phyloP scores from a whole-genome alignment of 1,140 invertebrate species.

The Halyomorpha halys region DNA sequence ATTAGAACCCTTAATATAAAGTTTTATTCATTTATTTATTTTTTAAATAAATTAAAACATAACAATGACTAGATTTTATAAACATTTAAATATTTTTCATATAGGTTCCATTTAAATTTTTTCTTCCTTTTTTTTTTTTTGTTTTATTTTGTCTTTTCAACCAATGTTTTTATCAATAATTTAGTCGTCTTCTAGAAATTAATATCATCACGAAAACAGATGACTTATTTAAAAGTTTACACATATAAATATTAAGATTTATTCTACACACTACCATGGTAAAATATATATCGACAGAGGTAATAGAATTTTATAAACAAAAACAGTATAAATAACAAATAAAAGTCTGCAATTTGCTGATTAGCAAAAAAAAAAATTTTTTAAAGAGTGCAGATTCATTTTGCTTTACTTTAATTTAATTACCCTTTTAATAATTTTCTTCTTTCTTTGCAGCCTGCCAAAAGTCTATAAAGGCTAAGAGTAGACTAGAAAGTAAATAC shows the following conservation, averaged over 20 bases:
- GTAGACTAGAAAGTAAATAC: slow-evolving; percentile 16
- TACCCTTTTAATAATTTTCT: neutral
- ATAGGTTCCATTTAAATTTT: neutral
- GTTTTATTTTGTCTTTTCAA: neutral
- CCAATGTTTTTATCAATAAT: neutral
- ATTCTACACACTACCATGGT: neutral
- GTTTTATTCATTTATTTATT: no score
- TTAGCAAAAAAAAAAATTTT: slow-evolving; percentile 8
- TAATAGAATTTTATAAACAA: slow-evolving; percentile 14
- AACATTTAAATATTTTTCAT: slow-evolving; percentile 5
- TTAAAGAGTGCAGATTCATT: slow-evolving; percentile 1
- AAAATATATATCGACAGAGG: slow-evolving; percentile 14
- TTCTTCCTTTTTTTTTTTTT: neutral
- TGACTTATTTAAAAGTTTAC: neutral
- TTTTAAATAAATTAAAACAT: slow-evolving; percentile 6
- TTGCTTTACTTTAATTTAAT: neutral
- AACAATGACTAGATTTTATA: slow-evolving; percentile 16
- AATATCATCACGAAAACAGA: slow-evolving; percentile 3
- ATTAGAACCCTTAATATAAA: no score
- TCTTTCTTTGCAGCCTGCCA: slow-evolving; percentile 2
- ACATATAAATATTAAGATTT: slow-evolving; percentile 8
- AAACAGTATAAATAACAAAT: slow-evolving; percentile 15
- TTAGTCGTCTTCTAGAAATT: neutral
- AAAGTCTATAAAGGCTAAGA: slow-evolving; percentile 7
- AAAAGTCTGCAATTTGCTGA: neutral